phyloP scores from a whole-genome alignment of 2,888 invertebrate genomes.

The Sepiola atlantica region DNA sequence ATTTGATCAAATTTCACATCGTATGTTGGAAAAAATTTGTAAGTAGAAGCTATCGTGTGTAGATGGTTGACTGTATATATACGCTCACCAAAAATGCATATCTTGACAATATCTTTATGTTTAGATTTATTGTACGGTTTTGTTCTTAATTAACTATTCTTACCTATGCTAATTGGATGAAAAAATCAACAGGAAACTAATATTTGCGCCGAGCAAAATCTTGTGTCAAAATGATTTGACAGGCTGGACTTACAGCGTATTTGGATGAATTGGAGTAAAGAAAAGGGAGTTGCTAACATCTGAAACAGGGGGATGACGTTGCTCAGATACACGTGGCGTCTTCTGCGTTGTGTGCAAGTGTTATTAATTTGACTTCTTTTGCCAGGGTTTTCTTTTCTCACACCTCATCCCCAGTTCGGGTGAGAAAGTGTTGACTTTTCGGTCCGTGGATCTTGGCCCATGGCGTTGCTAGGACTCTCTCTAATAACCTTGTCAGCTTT shows the following conservation, averaged over 20 bases:
- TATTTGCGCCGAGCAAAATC: neutral
- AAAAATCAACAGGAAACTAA: neutral
- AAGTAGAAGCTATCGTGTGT: too few species aligned
- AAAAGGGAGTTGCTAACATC: neutral
- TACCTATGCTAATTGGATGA: too few species aligned
- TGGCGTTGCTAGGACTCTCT: neutral
- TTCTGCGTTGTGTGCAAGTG: too few species aligned
- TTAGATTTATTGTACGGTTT: too few species aligned
- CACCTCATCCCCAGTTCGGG: slow-evolving; percentile 13
- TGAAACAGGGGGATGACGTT: neutral
- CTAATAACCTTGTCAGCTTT: neutral
- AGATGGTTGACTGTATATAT: too few species aligned
- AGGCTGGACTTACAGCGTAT: neutral
- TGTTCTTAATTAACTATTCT: too few species aligned
- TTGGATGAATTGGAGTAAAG: neutral
- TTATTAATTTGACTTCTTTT: neutral
- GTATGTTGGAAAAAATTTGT: too few species aligned
- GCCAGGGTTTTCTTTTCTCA: neutral
- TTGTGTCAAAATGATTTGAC: neutral
- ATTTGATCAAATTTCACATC: too few species aligned
- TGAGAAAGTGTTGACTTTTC: neutral
- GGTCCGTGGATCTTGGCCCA: neutral
- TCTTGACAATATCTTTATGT: too few species aligned
- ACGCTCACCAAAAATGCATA: too few species aligned
- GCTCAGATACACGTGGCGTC: neutral